These are phyloP conservation scores for Elanoides forficatus DNA, from an alignment of 2,113 vertebrate species.

Conservation along the genomic window DNA sequence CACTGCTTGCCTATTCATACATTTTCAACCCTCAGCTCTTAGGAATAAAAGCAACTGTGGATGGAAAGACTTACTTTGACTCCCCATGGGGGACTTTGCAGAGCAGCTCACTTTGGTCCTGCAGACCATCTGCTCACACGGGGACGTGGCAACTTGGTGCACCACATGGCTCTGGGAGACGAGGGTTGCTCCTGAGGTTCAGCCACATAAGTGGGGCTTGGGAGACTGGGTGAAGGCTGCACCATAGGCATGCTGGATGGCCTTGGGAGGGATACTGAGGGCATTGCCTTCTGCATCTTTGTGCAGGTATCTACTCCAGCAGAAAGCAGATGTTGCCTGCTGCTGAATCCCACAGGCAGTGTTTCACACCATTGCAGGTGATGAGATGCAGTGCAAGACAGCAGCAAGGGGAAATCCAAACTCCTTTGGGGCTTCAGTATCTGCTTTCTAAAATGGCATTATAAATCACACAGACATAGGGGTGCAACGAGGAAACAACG, in stretches of 20 bases:
- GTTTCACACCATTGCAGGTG: fast-evolving
- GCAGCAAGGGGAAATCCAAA: not conserved
- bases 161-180: not conserved
- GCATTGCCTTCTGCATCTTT: not conserved
- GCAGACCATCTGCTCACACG: not conserved
- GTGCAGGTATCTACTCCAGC: not conserved
- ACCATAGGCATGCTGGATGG: not conserved
- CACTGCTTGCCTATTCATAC: not conserved
- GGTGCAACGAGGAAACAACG: not conserved
- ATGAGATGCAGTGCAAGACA: not conserved
- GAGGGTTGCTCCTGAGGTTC: not conserved
- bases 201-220: not conserved
- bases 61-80: not conserved
- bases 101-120: not conserved
- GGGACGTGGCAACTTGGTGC: not conserved
- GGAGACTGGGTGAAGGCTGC: not conserved
- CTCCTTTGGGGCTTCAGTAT: not conserved
- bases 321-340: not conserved
- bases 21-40: not conserved
- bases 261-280: not conserved
- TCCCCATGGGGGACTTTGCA: not conserved
- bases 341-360: not conserved
- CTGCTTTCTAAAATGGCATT: not conserved
- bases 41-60: not conserved
- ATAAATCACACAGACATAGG: not conserved